Evolutionary conservation across 2,797 vertebrate genomes (phyloP), one percentile per base, ranked within the genome.

Genomic region (Spinibarbus caldwelli): DNA sequence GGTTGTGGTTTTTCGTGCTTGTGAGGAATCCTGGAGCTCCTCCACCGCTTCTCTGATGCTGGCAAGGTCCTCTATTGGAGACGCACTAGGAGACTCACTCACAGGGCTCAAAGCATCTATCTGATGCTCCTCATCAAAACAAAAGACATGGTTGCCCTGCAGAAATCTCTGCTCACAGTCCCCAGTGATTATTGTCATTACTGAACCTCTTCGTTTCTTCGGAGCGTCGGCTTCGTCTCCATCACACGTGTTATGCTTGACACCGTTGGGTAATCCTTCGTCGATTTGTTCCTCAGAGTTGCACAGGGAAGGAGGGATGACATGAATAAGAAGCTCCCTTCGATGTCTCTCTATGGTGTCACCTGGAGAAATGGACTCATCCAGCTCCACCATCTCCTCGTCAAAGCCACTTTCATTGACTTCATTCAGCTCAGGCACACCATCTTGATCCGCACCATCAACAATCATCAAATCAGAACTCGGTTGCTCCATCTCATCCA

Each of bases 391-490:
- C 78, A 90, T 81, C 17, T 93, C 92, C 89, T 95, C 92, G 57
- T 93, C 93, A 85, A 94, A 92, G 38, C 90, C 90, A 88, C 92
- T 91, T 88, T 95, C 92, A n/a, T 82, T 87, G 47, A 90, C 82
- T 78, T 94, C 92, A 78, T 66, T 89, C 2, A 91, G 88, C 70
- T 95, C 89, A 29, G 90, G 38, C 67, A 82, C 84, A 49, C 86
- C 62, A 34, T 66, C 78, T 31, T 31, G 31, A 31, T 31, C 31
- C 31, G 31, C 31, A 49, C 86, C 62, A 34, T 66, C 78, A 78
- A 15, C 66, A 34, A 85, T 21, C 52, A 88, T 57, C 57, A 83
- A 76, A 36, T 47, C 80, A 66, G 4, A 59, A 73, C 26, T n/a
- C 5, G 38, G 26, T 23, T 73, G 36, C 19, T 31, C n/a, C n/a